phyloP scores from a whole-genome alignment of 2,888 invertebrate species.

The Drosophila pegasa region DNA sequence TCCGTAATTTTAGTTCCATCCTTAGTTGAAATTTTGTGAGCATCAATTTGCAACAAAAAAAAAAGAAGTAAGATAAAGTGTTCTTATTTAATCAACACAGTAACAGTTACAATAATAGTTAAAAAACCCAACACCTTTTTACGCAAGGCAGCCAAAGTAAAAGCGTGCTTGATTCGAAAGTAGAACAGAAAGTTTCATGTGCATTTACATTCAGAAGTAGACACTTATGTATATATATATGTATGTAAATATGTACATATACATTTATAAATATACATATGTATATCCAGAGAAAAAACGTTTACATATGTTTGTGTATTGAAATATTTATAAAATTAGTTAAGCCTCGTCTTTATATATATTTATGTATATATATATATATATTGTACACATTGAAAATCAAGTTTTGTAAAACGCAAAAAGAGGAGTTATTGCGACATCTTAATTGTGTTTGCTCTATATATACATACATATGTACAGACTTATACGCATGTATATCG shows the following conservation, averaged over 20 bases:
- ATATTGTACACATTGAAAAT: conserved; percentile 2
- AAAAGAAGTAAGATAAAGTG: conserved; percentile 38
- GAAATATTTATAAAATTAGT: conserved; percentile 5
- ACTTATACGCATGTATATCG: conserved; percentile 29
- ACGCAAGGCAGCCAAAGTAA: conserved; percentile 4
- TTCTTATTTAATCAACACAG: conserved; percentile 20
- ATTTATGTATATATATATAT: not conserved
- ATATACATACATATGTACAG: conserved; percentile 17
- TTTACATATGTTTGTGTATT: conserved; percentile 1
- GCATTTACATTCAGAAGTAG: conserved; percentile 27
- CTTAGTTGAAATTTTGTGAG: conserved; percentile 52
- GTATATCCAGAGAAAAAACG: conserved; percentile 2
- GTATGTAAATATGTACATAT: conserved; percentile 7
- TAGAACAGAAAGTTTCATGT: conserved; percentile 39
- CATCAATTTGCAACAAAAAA: conserved; percentile 55
- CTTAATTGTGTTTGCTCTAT: conserved; percentile 45
- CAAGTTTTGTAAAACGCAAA: conserved; percentile 42
- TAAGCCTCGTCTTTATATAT: not conserved
- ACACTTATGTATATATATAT: conserved; percentile 9
- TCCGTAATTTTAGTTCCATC: conserved; percentile 38
- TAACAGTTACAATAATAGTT: conserved; percentile 16
- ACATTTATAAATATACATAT: conserved; percentile 12
- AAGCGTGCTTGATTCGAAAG: conserved; percentile 18
- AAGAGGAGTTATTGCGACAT: conserved; percentile 58
- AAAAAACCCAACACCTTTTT: not conserved